Percentiles rank a stretch among this genome's conserved stretches.
Conservation (phyloP, 2,888 invertebrate species). For the Argynnis bischoffii region DNA sequence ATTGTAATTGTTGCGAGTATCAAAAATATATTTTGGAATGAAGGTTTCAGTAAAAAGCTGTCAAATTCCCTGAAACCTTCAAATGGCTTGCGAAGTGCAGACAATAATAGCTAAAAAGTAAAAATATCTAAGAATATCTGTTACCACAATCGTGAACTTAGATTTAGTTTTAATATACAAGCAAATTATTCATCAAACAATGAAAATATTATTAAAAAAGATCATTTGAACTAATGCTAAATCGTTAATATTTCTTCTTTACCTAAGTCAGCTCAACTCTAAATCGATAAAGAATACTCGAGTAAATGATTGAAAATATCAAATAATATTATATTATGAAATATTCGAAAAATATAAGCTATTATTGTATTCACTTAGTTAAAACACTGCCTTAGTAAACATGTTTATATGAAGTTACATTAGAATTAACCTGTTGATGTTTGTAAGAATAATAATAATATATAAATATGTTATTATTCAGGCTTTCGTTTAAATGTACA, state of each 20-base stretch:
- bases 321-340: neutral
- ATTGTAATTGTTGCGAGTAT: constrained; percentile 28
- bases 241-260: too few relatives aligned
- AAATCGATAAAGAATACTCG: too few relatives aligned
- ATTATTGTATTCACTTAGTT: constrained; percentile 25
- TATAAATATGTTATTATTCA: constrained; percentile 23
- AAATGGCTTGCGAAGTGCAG: constrained; percentile 46
- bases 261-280: too few relatives aligned
- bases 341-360: neutral
- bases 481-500: constrained; percentile 18
- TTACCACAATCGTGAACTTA: too few relatives aligned
- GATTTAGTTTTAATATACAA: too few relatives aligned
- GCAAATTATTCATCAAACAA: too few relatives aligned
- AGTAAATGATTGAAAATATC: too few relatives aligned
- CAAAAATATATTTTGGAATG: constrained; percentile 25
- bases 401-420: constrained; percentile 46
- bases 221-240: too few relatives aligned
- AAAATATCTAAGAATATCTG: too few relatives aligned
- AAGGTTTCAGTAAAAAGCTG: constrained; percentile 18
- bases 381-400: constrained; percentile 60
- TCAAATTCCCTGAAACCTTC: neutral
- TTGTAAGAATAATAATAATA: constrained; percentile 37
- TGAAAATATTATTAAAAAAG: too few relatives aligned
- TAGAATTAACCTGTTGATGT: constrained; percentile 56
- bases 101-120: constrained; percentile 17